A percentile compares a stretch with the other conserved stretches of the same genome.
phyloP scores from a whole-genome alignment of 2,888 invertebrate species.

The Meloe dianella region DNA sequence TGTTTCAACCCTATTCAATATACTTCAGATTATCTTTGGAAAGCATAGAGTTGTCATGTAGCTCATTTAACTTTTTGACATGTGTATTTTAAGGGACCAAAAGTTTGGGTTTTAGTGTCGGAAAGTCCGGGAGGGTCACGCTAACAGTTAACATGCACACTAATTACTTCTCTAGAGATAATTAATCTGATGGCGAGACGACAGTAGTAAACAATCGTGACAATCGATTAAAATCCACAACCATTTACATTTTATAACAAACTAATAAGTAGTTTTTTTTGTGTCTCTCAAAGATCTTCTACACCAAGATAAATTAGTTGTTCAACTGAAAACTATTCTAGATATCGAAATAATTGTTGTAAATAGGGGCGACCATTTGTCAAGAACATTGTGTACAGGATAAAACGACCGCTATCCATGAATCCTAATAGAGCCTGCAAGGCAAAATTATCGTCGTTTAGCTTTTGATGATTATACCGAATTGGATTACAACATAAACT shows the following conservation, averaged over 20 bases:
- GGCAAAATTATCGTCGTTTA: slow-evolving; percentile 24
- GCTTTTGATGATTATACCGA: slow-evolving; percentile 11
- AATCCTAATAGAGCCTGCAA: slow-evolving; percentile 29
- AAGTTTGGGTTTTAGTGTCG: slow-evolving; percentile 36
- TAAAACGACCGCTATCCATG: slow-evolving; percentile 26
- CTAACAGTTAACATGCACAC: slow-evolving; percentile 48
- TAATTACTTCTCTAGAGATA: slow-evolving; percentile 49
- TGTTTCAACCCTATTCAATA: background rate
- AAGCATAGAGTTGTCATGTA: slow-evolving; percentile 49
- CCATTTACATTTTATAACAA: slow-evolving; percentile 21
- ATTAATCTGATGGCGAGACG: slow-evolving; percentile 46
- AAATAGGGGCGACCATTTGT: slow-evolving; percentile 28
- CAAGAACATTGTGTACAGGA: slow-evolving; percentile 26
- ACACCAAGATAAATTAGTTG: background rate
- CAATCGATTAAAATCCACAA: slow-evolving; percentile 26
- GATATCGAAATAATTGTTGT: slow-evolving; percentile 14
- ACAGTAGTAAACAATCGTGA: slow-evolving; percentile 31
- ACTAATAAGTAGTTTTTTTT: too few species aligned
- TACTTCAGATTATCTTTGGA: background rate
- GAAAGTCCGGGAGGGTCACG: slow-evolving; percentile 46
- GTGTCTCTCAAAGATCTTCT: too few species aligned
- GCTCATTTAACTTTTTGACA: slow-evolving; percentile 51
- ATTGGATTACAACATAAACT: background rate
- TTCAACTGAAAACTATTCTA: background rate
- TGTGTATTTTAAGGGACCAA: slow-evolving; percentile 46